Conservation (phyloP, 2,888 invertebrate species). For the Cistogaster globosa region DNA sequence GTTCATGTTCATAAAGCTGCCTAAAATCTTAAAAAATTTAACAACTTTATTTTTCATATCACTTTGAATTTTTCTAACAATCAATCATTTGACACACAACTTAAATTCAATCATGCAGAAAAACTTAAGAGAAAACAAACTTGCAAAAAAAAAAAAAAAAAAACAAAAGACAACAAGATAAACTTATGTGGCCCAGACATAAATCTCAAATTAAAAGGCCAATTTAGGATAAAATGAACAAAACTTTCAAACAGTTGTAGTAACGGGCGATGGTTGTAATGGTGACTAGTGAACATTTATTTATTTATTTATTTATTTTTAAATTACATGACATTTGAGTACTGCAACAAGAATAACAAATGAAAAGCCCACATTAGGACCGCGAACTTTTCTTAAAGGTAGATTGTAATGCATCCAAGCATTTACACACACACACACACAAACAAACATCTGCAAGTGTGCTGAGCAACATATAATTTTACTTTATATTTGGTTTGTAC, state of each 20-base stretch:
- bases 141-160: constrained; percentile 1
- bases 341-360: background rate
- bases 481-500: background rate
- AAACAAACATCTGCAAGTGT: background rate
- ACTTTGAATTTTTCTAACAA: constrained; percentile 61
- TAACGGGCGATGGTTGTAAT: background rate
- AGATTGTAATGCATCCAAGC: constrained; percentile 36
- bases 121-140: constrained; percentile 36
- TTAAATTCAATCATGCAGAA: constrained; percentile 62
- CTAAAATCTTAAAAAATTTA: constrained; percentile 59
- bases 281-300: constrained; percentile 22
- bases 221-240: constrained; percentile 53
- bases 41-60: constrained; percentile 71
- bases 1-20: constrained; percentile 27
- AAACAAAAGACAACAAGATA: constrained; percentile 50
- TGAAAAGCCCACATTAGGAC: constrained; percentile 62
- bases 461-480: constrained; percentile 8
- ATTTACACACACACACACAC: background rate
- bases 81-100: constrained; percentile 63
- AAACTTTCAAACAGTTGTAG: constrained; percentile 39
- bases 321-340: constrained; percentile 40
- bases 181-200: constrained; percentile 58
- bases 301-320: background rate
- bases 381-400: constrained; percentile 5
- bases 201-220: constrained; percentile 68